phyloP scores from a whole-genome alignment of 2,113 vertebrate species.

The Phainopepla nitens region DNA sequence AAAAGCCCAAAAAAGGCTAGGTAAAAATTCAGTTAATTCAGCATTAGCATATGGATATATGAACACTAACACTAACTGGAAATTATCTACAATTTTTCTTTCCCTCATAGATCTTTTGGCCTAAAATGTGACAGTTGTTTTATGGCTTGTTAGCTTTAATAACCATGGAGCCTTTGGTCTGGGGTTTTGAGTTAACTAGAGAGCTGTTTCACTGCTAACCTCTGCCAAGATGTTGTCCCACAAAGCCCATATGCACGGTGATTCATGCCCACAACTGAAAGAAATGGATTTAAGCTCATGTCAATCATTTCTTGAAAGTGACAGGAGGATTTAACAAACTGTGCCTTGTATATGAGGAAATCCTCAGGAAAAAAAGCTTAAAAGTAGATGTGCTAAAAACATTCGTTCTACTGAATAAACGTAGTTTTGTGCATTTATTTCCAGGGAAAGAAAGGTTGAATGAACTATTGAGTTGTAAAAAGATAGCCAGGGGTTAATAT shows the following conservation, averaged over 20 bases:
- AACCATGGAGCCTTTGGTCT: background rate
- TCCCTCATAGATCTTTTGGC: background rate
- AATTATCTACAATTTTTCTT: background rate
- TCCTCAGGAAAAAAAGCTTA: background rate
- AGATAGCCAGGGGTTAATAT: constrained; percentile 27
- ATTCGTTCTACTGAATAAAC: background rate
- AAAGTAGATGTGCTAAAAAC: background rate
- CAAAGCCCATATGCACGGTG: background rate
- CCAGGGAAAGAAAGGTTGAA: background rate
- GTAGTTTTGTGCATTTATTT: background rate
- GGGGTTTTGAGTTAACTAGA: background rate
- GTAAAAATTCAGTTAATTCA: background rate
- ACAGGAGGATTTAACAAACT: constrained; percentile 4
- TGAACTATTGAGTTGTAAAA: background rate
- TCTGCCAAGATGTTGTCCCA: constrained; percentile 4
- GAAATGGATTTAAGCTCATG: background rate
- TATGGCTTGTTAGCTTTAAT: constrained; percentile 1
- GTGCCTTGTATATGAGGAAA: background rate
- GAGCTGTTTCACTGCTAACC: background rate
- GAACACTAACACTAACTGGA: background rate
- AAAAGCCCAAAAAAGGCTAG: background rate
- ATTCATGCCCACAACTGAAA: constrained; percentile 26
- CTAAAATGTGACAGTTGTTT: background rate
- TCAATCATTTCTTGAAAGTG: constrained; percentile 19
- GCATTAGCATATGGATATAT: background rate